A percentile compares a stretch with the other conserved stretches of the same genome.
These are phyloP conservation scores for Premnoplex brunnescens DNA, from an alignment of 2,797 vertebrate genomes.

Conservation along the genomic window DNA sequence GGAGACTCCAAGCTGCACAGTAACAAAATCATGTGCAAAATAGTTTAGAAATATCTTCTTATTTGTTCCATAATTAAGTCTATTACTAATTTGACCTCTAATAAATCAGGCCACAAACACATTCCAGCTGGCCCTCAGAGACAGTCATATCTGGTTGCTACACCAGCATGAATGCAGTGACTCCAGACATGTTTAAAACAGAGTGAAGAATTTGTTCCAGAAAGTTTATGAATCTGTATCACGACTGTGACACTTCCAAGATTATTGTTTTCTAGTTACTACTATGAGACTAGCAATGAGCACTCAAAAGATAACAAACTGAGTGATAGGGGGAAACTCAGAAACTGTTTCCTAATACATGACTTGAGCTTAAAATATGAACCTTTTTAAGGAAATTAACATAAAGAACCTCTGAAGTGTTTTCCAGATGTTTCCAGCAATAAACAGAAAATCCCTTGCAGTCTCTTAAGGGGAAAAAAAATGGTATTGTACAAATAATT, in stretches of 20 bases:
- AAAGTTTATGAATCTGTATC: neutral
- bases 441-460: neutral
- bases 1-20: neutral
- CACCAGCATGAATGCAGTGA: neutral
- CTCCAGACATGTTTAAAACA: neutral
- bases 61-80: neutral
- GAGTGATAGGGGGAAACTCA: neutral
- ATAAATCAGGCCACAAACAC: neutral
- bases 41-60: neutral
- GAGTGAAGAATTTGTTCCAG: neutral
- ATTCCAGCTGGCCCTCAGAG: neutral
- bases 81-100: neutral
- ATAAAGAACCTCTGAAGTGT: neutral
- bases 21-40: neutral
- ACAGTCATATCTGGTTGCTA: neutral
- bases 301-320: neutral
- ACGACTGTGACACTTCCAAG: neutral
- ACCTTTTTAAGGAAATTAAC: neutral
- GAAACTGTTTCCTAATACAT: neutral
- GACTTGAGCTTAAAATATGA: neutral
- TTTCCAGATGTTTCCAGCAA: neutral
- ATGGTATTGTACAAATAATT: fast-evolving
- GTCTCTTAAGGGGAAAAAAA: neutral
- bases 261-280: neutral
- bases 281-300: neutral